phyloP scores from a whole-genome alignment of 2,113 vertebrate genomes.

The Clupea harengus region DNA sequence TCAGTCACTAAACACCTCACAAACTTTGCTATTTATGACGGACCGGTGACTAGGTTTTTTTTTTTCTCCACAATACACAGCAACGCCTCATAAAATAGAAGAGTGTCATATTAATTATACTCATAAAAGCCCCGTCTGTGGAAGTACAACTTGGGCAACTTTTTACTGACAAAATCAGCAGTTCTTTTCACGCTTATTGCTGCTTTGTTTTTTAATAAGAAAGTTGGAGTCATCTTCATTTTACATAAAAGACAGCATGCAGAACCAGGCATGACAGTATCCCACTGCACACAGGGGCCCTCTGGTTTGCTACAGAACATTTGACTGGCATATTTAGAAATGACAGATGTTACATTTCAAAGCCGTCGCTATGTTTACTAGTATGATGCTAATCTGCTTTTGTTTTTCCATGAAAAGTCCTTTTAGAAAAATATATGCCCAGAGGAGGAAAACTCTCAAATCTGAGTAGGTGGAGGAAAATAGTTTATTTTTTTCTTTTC shows the following conservation, averaged over 20 bases:
- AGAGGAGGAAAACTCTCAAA: neutral
- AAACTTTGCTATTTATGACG: conserved; percentile 42
- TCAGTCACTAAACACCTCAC: conserved; percentile 25
- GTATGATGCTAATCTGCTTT: neutral
- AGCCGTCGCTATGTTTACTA: neutral
- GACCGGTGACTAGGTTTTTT: conserved; percentile 29
- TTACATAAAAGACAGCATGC: neutral
- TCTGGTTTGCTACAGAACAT: neutral
- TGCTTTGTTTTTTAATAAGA: neutral
- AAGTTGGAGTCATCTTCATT: neutral
- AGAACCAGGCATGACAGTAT: neutral
- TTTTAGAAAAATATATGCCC: neutral
- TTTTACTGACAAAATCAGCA: conserved; percentile 10
- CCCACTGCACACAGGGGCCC: neutral
- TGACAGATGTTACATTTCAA: neutral
- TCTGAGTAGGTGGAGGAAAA: neutral
- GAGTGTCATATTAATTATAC: conserved; percentile 21
- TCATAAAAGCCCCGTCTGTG: conserved; percentile 23
- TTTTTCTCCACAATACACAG: conserved; percentile 12
- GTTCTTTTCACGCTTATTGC: neutral
- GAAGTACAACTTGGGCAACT: neutral
- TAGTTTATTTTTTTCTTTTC: neutral
- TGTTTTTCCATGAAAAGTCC: neutral
- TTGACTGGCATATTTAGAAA: neutral
- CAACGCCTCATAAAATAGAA: neutral